A percentile compares a stretch with the other conserved stretches of the same genome.
Conservation (phyloP, 2,797 vertebrate species). For the Coregonus suidteri region DNA sequence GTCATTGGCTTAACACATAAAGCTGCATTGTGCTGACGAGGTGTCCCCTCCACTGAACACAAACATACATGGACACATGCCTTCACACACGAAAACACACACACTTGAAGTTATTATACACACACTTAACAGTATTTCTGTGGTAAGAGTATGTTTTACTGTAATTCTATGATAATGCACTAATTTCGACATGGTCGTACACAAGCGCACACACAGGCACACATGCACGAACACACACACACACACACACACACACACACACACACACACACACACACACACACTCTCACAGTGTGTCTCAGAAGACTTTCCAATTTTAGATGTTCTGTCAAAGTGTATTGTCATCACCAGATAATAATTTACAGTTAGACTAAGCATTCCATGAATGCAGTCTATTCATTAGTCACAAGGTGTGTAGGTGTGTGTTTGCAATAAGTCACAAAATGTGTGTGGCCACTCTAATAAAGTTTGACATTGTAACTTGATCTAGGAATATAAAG, state of each 20-base stretch:
- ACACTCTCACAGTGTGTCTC: background rate
- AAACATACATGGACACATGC: background rate
- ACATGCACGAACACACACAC: background rate
- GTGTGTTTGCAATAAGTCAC: slow-evolving; percentile 5
- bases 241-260: background rate
- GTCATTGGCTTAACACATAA: slow-evolving; percentile 61
- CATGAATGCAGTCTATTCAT: background rate
- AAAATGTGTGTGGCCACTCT: background rate
- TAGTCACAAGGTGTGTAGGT: slow-evolving; percentile 7
- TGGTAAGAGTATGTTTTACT: background rate
- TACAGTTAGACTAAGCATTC: background rate
- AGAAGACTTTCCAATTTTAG: background rate
- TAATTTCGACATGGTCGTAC: background rate
- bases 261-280: background rate
- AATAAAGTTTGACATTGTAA: slow-evolving; percentile 23
- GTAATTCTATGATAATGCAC: too few species aligned
- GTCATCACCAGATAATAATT: background rate
- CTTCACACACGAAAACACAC: background rate
- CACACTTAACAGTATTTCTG: background rate
- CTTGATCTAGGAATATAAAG: background rate
- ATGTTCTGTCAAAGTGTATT: background rate
- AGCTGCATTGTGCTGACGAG: slow-evolving; percentile 20
- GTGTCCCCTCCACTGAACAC: slow-evolving; percentile 11
- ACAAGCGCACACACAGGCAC: background rate
- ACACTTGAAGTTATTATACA: slow-evolving; percentile 1